Evolutionary conservation across 2,113 vertebrate genomes (phyloP).

Genomic region (Nestor notabilis): DNA sequence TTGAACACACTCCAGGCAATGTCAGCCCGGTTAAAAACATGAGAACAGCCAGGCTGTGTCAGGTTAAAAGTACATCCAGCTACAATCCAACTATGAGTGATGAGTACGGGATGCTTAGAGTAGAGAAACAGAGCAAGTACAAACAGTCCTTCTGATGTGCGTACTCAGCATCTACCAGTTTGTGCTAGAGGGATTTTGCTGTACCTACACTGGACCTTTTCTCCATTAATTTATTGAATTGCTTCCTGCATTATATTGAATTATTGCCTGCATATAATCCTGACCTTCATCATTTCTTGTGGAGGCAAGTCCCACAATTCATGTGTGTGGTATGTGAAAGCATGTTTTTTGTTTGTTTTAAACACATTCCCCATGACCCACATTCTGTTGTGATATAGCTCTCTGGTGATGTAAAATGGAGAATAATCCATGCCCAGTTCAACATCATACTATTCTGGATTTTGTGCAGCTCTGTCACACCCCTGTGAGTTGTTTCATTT

Average conservation of each 20-base stretch:
- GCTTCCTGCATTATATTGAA: too few species aligned
- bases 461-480: neutral
- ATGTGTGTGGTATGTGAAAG: neutral
- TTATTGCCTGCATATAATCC: neutral
- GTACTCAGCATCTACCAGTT: neutral
- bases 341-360: neutral
- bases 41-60: conserved; percentile 3
- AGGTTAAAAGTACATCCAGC: conserved; percentile 12
- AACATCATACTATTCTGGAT: neutral
- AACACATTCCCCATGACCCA: neutral
- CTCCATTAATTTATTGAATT: neutral
- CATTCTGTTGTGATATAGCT: neutral
- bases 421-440: neutral
- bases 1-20: conserved; percentile 30
- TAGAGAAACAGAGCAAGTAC: neutral
- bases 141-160: neutral
- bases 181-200: neutral
- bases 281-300: neutral
- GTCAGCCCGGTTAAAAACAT: conserved; percentile 15
- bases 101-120: neutral
- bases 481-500: neutral
- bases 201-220: neutral
- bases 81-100: neutral
- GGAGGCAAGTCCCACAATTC: neutral
- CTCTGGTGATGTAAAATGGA: neutral